Percentiles rank a stretch among this genome's conserved stretches.
Conservation (phyloP, 2,888 invertebrate genomes). For the Venusia cambrica region DNA sequence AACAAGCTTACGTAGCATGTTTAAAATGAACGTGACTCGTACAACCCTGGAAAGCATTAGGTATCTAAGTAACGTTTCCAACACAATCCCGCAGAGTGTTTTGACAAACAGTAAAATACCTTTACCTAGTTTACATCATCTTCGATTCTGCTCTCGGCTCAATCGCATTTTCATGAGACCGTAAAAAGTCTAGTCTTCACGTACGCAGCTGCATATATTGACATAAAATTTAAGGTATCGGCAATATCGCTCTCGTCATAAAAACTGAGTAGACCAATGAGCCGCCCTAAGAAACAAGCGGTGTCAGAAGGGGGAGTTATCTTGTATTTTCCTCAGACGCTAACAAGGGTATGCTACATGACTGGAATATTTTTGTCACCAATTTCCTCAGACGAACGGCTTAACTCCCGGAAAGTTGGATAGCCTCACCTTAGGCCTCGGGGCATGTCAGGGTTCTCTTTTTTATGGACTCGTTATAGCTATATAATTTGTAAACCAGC, state of each 20-base stretch:
- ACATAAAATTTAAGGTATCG: slow-evolving; percentile 60
- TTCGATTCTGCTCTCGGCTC: slow-evolving; percentile 28
- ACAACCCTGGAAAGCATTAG: slow-evolving; percentile 4
- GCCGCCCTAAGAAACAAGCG: slow-evolving; percentile 55
- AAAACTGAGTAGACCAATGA: slow-evolving; percentile 53
- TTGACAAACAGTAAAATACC: slow-evolving; percentile 24
- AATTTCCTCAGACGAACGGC: slow-evolving; percentile 70
- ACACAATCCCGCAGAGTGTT: slow-evolving; percentile 15
- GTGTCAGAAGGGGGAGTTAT: slow-evolving; percentile 58
- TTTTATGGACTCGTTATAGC: slow-evolving; percentile 50
- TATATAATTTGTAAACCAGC: slow-evolving; percentile 46
- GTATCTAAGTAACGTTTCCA: slow-evolving; percentile 4
- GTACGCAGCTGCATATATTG: slow-evolving; percentile 55
- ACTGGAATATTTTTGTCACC: slow-evolving; percentile 76
- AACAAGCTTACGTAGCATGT: slow-evolving; percentile 30
- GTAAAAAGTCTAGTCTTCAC: slow-evolving; percentile 39
- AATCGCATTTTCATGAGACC: slow-evolving; percentile 41
- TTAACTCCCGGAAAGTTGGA: slow-evolving; percentile 67
- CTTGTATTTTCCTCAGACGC: slow-evolving; percentile 63
- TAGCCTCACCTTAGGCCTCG: slow-evolving; percentile 62
- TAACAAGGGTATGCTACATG: slow-evolving; percentile 74
- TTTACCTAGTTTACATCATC: slow-evolving; percentile 27
- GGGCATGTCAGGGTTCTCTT: slow-evolving; percentile 53
- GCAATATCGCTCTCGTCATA: slow-evolving; percentile 51
- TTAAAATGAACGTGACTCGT: no score